Percentiles rank a stretch among this genome's conserved stretches.
phyloP scores from a whole-genome alignment of 2,797 vertebrate genomes.

The Gephyroberyx darwinii region DNA sequence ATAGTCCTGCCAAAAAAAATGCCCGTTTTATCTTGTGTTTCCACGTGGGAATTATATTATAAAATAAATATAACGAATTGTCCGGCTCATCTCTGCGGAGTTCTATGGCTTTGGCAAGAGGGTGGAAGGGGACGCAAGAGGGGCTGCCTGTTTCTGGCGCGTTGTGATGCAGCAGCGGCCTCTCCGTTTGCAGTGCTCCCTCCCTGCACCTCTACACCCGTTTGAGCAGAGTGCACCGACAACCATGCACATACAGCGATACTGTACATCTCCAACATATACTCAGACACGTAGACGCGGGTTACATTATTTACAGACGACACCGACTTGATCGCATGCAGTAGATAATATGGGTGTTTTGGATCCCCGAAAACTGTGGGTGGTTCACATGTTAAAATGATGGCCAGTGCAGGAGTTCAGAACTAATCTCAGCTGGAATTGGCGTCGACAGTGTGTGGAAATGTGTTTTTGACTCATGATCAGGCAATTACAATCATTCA shows the following conservation, averaged over 20 bases:
- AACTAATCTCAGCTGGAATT: constrained; percentile 18
- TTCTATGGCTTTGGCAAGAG: constrained; percentile 80
- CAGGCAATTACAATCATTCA: too few species aligned
- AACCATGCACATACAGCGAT: constrained; percentile 65
- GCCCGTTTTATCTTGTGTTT: constrained; percentile 48
- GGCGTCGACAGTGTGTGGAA: too few species aligned
- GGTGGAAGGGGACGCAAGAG: constrained; percentile 62
- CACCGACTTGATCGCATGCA: constrained; percentile 70
- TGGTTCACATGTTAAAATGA: constrained; percentile 41
- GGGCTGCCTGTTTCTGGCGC: constrained; percentile 1
- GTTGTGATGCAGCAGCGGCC: constrained; percentile 37
- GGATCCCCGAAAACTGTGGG: constrained; percentile 10
- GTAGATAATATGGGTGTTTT: constrained; percentile 34
- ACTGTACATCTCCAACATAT: constrained; percentile 44
- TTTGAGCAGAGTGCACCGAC: constrained; percentile 70
- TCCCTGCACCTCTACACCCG: constrained; percentile 55
- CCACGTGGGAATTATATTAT: constrained; percentile 30
- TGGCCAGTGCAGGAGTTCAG: constrained; percentile 69
- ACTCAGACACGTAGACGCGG: constrained; percentile 47
- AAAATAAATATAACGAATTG: constrained; percentile 30
- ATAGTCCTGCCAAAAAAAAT: constrained; percentile 28
- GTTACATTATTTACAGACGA: constrained; percentile 70
- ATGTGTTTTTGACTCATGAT: too few species aligned
- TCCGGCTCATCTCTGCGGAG: constrained; percentile 67
- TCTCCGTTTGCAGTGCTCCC: constrained; percentile 23